Percentiles rank a stretch among this genome's conserved stretches.
phyloP scores from a whole-genome alignment of 2,888 invertebrate genomes.

The Byasa hedistus region DNA sequence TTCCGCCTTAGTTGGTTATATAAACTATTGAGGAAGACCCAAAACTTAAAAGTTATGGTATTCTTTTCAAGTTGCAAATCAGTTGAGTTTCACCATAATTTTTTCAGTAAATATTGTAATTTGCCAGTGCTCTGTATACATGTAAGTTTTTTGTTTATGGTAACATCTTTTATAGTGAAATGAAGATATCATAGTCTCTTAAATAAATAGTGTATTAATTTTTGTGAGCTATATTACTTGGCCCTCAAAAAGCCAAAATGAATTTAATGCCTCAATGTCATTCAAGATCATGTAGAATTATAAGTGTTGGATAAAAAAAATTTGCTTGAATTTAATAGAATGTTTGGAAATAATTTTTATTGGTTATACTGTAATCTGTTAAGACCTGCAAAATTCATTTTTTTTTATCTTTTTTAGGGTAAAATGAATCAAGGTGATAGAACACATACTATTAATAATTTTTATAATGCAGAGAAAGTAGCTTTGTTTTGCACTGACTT shows the following conservation, averaged over 20 bases:
- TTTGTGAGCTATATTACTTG: too few species aligned
- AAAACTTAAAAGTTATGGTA: constrained; percentile 95
- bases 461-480: constrained; percentile 94
- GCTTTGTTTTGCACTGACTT: constrained; percentile 98
- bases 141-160: constrained; percentile 80
- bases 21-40: constrained; percentile 96
- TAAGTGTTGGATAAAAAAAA: too few species aligned
- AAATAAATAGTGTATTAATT: too few species aligned
- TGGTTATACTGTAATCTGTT: not conserved
- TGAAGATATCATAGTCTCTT: too few species aligned
- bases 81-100: constrained; percentile 95
- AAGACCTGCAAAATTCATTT: not conserved
- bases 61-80: constrained; percentile 98
- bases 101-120: constrained; percentile 93
- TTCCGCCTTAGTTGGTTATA: constrained; percentile 95
- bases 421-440: constrained; percentile 98
- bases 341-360: too few species aligned
- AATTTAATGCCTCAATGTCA: too few species aligned
- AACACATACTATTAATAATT: constrained; percentile 95
- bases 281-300: too few species aligned
- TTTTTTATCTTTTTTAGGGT: constrained; percentile 83
- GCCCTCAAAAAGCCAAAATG: too few species aligned
- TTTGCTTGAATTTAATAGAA: too few species aligned
- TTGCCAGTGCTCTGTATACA: constrained; percentile 95
- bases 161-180: not conserved